phyloP scores from a whole-genome alignment of 2,797 vertebrate genomes.

The Antennarius maculatus region DNA sequence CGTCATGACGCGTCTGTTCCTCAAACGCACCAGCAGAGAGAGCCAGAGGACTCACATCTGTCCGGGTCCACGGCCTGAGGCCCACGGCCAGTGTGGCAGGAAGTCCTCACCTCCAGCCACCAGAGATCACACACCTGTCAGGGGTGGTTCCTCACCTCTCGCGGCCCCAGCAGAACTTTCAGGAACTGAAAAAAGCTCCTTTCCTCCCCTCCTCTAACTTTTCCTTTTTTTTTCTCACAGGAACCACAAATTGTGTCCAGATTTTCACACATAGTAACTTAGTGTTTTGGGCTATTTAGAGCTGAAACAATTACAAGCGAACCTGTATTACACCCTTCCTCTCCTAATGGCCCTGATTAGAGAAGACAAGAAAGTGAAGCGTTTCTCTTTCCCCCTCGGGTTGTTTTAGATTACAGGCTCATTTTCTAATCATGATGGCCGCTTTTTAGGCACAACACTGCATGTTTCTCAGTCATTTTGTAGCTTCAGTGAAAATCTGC shows the following conservation, averaged over 20 bases:
- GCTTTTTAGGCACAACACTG: slow-evolving; percentile 31
- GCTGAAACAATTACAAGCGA: slow-evolving; percentile 70
- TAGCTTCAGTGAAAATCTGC: slow-evolving; percentile 47
- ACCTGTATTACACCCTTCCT: slow-evolving; percentile 53
- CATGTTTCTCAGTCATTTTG: slow-evolving; percentile 40
- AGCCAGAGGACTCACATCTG: slow-evolving; percentile 64
- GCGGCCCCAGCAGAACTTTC: slow-evolving; percentile 51
- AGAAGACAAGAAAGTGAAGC: slow-evolving; percentile 61
- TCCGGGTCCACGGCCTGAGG: slow-evolving; percentile 12
- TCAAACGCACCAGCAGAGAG: slow-evolving; percentile 67
- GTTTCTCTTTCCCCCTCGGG: slow-evolving; percentile 47
- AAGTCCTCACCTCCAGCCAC: not conserved
- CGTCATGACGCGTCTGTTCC: slow-evolving; percentile 6
- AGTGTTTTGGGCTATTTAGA: slow-evolving; percentile 71
- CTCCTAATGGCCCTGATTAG: slow-evolving; percentile 47
- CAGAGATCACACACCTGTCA: slow-evolving; percentile 64
- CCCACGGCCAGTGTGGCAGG: no score
- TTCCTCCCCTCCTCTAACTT: slow-evolving; percentile 41
- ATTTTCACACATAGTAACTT: slow-evolving; percentile 76
- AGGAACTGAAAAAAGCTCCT: slow-evolving; percentile 60
- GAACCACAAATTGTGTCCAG: slow-evolving; percentile 80
- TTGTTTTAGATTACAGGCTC: slow-evolving; percentile 59
- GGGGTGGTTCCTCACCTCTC: slow-evolving; percentile 39
- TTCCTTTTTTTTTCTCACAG: slow-evolving; percentile 22
- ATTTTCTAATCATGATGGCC: slow-evolving; percentile 58